Conservation (phyloP, 2,888 invertebrate species). For the Drosophila maculinotata region DNA sequence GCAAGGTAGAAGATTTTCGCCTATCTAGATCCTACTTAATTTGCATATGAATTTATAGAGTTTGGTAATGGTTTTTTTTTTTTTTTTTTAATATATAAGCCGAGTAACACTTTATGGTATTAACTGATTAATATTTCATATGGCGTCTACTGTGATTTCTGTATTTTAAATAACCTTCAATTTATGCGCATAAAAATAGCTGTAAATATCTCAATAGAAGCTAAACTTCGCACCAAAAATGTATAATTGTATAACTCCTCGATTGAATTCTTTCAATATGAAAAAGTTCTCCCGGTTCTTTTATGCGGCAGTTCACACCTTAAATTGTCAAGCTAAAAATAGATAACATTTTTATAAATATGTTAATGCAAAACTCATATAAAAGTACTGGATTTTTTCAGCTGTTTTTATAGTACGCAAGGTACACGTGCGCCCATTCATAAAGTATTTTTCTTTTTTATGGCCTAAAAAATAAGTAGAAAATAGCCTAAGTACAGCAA, state of each 20-base stretch:
- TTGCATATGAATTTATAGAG: neutral
- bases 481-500: constrained; percentile 10
- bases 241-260: neutral
- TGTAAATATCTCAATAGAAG: neutral
- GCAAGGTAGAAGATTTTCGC: neutral
- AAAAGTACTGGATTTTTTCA: neutral
- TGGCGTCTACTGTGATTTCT: too few species aligned
- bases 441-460: constrained; percentile 44
- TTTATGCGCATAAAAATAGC: too few species aligned
- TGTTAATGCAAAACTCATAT: neutral
- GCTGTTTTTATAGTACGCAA: constrained; percentile 1
- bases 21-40: constrained; percentile 1
- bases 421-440: constrained; percentile 49
- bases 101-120: neutral
- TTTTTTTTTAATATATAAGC: too few species aligned
- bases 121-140: too few species aligned
- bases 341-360: neutral
- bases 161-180: too few species aligned
- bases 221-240: neutral
- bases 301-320: constrained; percentile 9
- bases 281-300: neutral
- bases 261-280: neutral
- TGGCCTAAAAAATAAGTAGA: neutral
- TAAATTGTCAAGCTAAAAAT: constrained; percentile 6
- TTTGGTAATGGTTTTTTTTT: too few species aligned